Conservation (phyloP, 2,797 vertebrate species). For the Hapalemur alaotrensis region DNA sequence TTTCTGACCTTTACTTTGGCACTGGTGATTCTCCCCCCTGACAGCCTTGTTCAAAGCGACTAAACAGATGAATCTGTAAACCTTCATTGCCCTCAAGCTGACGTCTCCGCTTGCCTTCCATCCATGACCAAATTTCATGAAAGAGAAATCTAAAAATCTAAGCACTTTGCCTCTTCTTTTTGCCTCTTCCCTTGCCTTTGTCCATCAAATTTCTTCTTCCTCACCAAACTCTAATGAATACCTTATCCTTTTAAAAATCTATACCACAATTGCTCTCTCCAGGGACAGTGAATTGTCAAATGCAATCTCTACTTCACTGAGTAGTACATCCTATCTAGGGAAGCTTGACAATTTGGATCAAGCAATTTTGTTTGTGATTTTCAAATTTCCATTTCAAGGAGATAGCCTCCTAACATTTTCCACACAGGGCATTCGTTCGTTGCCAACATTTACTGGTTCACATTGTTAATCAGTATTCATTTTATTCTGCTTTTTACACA, state of each 20-base stretch:
- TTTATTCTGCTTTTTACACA: not conserved
- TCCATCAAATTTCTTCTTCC: not conserved
- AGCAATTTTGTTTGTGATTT: not conserved
- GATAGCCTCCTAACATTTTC: not conserved
- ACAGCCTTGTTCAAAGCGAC: not conserved
- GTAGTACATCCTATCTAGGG: not conserved
- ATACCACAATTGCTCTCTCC: not conserved
- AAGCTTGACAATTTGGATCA: not conserved
- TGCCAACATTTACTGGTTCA: not conserved
- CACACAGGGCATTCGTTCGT: not conserved
- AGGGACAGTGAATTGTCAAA: not conserved
- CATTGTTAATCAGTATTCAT: not conserved
- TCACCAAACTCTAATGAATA: not conserved
- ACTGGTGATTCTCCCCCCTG: not conserved
- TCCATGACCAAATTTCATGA: not conserved
- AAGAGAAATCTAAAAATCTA: not conserved
- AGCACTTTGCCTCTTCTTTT: not conserved
- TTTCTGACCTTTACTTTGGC: not conserved
- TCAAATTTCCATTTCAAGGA: not conserved
- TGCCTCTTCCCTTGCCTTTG: not conserved
- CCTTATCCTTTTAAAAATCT: not conserved
- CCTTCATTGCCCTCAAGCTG: not conserved
- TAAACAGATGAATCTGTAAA: not conserved
- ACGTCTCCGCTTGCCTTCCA: fast-evolving
- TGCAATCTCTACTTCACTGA: not conserved